Evolutionary conservation across 1,140 invertebrate species (phyloP), one percentile per base, ranked within the genome.

Genomic region (Cydia splendana): DNA sequence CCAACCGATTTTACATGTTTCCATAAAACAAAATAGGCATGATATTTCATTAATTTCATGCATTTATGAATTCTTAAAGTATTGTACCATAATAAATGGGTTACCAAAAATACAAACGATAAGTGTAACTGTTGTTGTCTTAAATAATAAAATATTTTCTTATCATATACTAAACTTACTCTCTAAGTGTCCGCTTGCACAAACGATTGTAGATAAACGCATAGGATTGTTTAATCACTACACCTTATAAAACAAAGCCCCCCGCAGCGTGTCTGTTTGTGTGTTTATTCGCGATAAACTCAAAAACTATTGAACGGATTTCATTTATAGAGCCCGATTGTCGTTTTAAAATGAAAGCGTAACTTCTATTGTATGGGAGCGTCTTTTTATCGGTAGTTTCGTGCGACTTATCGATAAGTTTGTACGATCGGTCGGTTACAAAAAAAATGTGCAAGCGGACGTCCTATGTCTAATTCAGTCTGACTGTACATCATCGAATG

Each of bases 401-500:
- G 38, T 42, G 38, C 7, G 38, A 42, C 9, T 42, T 7, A 10
- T 9, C 38, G 38, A 42, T 42, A 24, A 24, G 20, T 62, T 20
- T 24, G 20, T 24, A 69, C 5, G 0, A 15, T 69, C 30, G 28
- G 65, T 24, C 24, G 24, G 24, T 24, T 1, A 24, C 24, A 24
- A 24, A 24, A 24, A 24, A 24, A 24, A 1, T 24, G 24, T 71
- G 30, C 67, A 71, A 71, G 67, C 67, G 67, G 34, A 65, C 42
- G 38, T 20, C 78, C 84, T 85, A 87, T 4, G 81, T 28, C 84
- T 89, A 89, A 78, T 85, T 88, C 87, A 89, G 87, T 88, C 87
- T 89, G 85, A 84, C 78, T 78, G 79, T 80, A 84, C 73, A 81
- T 77, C 78, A 87, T 89, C 87, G 86, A 89, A 89, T 89, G 87